Evolutionary conservation across 2,797 vertebrate species (phyloP).

Genomic region (Hippoglossus hippoglossus): DNA sequence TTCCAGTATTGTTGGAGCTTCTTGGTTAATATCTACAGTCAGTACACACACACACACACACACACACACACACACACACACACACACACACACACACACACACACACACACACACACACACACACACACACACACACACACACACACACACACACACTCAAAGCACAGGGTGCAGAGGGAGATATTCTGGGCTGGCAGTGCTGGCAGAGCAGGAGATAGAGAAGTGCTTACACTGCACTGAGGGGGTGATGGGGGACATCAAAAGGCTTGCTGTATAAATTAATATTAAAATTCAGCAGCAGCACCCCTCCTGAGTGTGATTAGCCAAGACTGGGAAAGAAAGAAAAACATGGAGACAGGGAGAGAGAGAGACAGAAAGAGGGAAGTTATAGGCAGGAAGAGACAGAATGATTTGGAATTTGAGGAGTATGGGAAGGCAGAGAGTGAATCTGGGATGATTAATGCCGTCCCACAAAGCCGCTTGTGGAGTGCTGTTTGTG

Average conservation of each 20-base stretch:
- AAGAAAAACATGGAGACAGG: slow-evolving; percentile 68
- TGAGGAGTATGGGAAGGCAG: slow-evolving; percentile 64
- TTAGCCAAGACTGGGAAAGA: slow-evolving; percentile 76
- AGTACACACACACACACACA: slow-evolving; percentile 57
- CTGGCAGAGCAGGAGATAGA: slow-evolving; percentile 81
- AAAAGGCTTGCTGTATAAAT: slow-evolving; percentile 85
- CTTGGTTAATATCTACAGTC: slow-evolving; percentile 71
- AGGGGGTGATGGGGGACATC: slow-evolving; percentile 83
- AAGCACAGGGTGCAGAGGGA: slow-evolving; percentile 74
- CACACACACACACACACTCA: slow-evolving; percentile 53
- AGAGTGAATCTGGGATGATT: slow-evolving; percentile 76
- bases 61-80: slow-evolving; percentile 40
- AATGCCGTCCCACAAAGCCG: slow-evolving; percentile 72
- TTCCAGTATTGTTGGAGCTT: slow-evolving; percentile 67
- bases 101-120: slow-evolving; percentile 53
- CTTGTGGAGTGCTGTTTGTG: slow-evolving; percentile 66
- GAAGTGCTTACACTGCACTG: slow-evolving; percentile 84
- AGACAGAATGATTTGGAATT: slow-evolving; percentile 55
- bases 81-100: slow-evolving; percentile 51
- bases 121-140: slow-evolving; percentile 37
- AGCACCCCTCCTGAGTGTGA: slow-evolving; percentile 80
- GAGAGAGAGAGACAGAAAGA: slow-evolving; percentile 19
- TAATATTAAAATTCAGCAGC: slow-evolving; percentile 85
- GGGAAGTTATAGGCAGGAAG: slow-evolving; percentile 49
- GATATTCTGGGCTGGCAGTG: slow-evolving; percentile 79